Conservation (phyloP, 2,113 vertebrate genomes). For the Cyanoramphus novaezelandiae region DNA sequence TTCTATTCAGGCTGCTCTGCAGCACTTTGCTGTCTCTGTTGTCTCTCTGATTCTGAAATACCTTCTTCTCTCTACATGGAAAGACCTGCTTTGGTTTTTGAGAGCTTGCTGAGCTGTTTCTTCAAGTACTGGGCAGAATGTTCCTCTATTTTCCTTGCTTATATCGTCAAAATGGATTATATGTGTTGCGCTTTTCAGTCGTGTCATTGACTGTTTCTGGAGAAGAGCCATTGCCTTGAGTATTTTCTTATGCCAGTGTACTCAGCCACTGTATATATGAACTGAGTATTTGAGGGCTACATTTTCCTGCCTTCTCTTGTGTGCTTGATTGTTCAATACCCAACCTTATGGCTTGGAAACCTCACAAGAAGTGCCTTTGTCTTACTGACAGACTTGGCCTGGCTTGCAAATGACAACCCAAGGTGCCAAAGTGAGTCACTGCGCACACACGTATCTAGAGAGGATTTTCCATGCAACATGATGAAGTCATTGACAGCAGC, state of each 20-base stretch:
- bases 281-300: not conserved
- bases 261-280: not conserved
- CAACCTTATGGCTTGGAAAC: not conserved
- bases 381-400: not conserved
- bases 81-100: not conserved
- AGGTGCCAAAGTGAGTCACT: conserved; percentile 51
- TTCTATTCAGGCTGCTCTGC: not conserved
- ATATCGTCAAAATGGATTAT: not conserved
- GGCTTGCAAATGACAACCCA: conserved; percentile 24
- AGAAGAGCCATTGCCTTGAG: not conserved
- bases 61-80: not conserved
- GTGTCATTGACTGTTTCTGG: not conserved
- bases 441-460: not conserved
- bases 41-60: not conserved
- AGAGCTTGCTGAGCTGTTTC: not conserved
- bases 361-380: conserved; percentile 30
- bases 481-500: conserved; percentile 20
- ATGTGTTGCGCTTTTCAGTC: not conserved
- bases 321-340: not conserved
- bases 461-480: conserved; percentile 39
- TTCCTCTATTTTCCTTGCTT: not conserved
- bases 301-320: not conserved
- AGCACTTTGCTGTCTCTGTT: not conserved
- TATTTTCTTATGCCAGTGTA: not conserved
- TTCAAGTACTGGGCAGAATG: not conserved